These are phyloP conservation scores for Drosophila borborema DNA, from an alignment of 2,888 invertebrate genomes.

Conservation along the genomic window DNA sequence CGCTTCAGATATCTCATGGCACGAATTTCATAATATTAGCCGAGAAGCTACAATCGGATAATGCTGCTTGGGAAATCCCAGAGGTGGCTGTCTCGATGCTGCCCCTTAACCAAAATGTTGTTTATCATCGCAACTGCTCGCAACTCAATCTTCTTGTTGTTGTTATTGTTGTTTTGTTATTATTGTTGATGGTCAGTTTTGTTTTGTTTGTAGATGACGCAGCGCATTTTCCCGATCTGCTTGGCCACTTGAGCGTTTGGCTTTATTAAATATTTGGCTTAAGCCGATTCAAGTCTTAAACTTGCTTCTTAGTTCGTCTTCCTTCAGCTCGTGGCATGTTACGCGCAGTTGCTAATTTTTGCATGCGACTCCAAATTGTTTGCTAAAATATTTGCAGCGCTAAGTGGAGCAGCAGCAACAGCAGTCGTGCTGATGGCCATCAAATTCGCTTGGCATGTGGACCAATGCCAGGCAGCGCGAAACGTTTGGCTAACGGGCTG, in stretches of 20 bases:
- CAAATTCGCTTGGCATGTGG: constrained; percentile 15
- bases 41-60: constrained; percentile 50
- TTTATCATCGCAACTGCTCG: constrained; percentile 52
- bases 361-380: constrained; percentile 46
- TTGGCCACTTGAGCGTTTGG: constrained; percentile 13
- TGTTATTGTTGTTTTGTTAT: constrained; percentile 8
- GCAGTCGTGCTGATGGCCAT: constrained; percentile 13
- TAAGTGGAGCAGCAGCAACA: constrained; percentile 61
- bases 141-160: neutral
- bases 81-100: constrained; percentile 17
- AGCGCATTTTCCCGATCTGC: constrained; percentile 66
- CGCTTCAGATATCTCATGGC: constrained; percentile 36
- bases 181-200: constrained; percentile 69
- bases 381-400: constrained; percentile 60
- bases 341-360: constrained; percentile 71
- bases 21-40: constrained; percentile 39
- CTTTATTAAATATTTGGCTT: constrained; percentile 47
- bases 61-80: constrained; percentile 52
- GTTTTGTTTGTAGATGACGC: constrained; percentile 70
- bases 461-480: constrained; percentile 45
- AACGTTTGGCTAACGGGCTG: constrained; percentile 6
- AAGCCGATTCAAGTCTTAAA: constrained; percentile 11
- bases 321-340: constrained; percentile 8
- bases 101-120: constrained; percentile 43
- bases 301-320: constrained; percentile 3